A percentile compares a stretch with the other conserved stretches of the same genome.
Conservation (phyloP, 2,113 vertebrate genomes). For the Nipponia nippon region DNA sequence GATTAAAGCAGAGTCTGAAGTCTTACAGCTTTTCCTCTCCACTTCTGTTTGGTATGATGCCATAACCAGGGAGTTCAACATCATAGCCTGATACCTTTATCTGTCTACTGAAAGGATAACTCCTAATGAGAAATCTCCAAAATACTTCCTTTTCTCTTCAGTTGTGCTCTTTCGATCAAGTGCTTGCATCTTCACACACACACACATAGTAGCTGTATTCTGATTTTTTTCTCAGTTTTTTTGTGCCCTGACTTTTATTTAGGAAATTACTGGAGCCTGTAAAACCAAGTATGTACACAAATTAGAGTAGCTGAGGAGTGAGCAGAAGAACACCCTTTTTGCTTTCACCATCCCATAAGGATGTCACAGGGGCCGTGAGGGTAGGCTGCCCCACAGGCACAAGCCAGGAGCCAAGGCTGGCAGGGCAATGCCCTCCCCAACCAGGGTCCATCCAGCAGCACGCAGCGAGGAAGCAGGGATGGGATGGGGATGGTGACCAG, state of each 20-base stretch:
- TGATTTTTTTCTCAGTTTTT: not conserved
- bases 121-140: not conserved
- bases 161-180: not conserved
- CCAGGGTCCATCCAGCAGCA: not conserved
- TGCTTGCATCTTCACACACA: not conserved
- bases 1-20: not conserved
- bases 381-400: fast-evolving
- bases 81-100: not conserved
- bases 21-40: not conserved
- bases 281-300: not conserved
- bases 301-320: not conserved
- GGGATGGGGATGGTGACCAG: not conserved
- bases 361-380: not conserved
- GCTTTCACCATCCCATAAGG: not conserved
- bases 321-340: not conserved
- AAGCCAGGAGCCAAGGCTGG: not conserved
- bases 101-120: not conserved
- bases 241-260: not conserved
- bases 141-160: not conserved
- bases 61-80: not conserved
- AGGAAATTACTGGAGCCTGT: not conserved
- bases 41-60: not conserved
- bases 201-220: not conserved
- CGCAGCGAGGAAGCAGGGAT: not conserved
- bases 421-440: fast-evolving